phyloP scores from a whole-genome alignment of 2,113 vertebrate genomes.

The Otocyon megalotis region DNA sequence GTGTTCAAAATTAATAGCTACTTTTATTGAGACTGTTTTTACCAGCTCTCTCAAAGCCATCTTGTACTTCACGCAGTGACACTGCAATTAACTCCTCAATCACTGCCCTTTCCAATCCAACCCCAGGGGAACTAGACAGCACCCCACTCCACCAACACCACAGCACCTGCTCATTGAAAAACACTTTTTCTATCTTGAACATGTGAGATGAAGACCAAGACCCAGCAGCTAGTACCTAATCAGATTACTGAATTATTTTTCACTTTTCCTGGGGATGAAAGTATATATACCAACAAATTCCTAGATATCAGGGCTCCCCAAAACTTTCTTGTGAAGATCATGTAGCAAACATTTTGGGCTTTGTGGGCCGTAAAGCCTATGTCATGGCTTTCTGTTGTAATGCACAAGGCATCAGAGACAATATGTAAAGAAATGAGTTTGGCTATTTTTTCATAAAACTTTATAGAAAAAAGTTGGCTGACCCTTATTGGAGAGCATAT shows the following conservation, averaged over 20 bases:
- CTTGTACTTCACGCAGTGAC: neutral
- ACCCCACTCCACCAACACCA: neutral
- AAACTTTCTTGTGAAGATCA: neutral
- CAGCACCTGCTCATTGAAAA: neutral
- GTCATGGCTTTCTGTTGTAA: neutral
- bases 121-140: neutral
- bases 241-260: neutral
- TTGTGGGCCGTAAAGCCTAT: neutral
- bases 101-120: neutral
- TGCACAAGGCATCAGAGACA: neutral
- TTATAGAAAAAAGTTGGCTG: conserved; percentile 34
- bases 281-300: neutral
- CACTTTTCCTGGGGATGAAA: neutral
- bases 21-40: neutral
- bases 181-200: neutral
- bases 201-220: neutral
- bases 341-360: neutral
- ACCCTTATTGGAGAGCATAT: neutral
- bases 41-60: neutral
- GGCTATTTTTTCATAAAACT: conserved; percentile 25
- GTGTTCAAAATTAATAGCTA: neutral
- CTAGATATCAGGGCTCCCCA: neutral
- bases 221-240: neutral
- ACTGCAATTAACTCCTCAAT: neutral
- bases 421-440: neutral